Evolutionary conservation across 2,888 invertebrate genomes (phyloP).

Genomic region (Lasioglossum oenotherae): DNA sequence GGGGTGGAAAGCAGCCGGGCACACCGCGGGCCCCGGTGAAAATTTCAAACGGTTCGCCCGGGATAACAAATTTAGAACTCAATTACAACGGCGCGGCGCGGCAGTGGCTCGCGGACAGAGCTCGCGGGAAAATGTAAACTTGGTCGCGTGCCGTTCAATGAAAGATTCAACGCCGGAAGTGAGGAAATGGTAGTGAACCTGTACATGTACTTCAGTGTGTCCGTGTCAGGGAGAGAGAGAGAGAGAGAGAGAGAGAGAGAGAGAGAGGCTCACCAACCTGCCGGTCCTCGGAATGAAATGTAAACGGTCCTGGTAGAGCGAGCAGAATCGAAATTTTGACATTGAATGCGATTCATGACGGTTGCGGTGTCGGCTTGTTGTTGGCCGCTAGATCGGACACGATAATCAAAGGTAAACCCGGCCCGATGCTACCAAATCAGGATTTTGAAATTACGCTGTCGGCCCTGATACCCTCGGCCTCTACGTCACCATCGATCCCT

Average conservation of each 20-base stretch:
- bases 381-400: conserved; percentile 32
- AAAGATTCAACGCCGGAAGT: conserved; percentile 33
- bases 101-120: neutral
- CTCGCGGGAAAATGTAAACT: conserved; percentile 32
- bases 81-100: conserved; percentile 21
- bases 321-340: conserved; percentile 40
- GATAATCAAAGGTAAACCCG: conserved; percentile 49
- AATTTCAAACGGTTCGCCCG: conserved; percentile 15
- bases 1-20: neutral
- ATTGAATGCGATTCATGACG: conserved; percentile 38
- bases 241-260: too few species aligned
- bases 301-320: conserved; percentile 18
- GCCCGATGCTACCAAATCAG: conserved; percentile 23
- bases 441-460: conserved; percentile 40
- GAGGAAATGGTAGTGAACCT: neutral
- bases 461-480: conserved; percentile 7
- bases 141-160: conserved; percentile 28
- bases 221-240: neutral
- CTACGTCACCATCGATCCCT: neutral
- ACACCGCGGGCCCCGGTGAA: neutral
- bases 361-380: conserved; percentile 34
- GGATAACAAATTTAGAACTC: conserved; percentile 39
- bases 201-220: neutral
- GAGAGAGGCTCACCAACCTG: neutral
- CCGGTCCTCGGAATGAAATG: conserved; percentile 28